A percentile compares a stretch with the other conserved stretches of the same genome.
Evolutionary conservation across 2,797 vertebrate species (phyloP).

Genomic region (Tokudaia tokunoshimensis): DNA sequence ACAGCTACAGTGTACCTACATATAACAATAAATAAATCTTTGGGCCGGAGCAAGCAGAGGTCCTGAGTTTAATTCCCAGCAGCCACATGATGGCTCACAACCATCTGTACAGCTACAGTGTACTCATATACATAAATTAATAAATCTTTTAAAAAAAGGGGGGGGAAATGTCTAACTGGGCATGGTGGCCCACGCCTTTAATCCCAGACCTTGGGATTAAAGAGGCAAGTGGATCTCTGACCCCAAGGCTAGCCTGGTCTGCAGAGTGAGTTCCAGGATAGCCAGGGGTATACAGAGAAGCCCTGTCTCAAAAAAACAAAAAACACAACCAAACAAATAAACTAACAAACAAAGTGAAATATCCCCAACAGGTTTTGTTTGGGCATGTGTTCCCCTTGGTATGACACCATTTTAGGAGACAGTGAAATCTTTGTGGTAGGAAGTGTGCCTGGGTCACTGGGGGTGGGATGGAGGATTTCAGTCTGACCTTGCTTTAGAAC

Average conservation of each 20-base stretch:
- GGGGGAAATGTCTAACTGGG: neutral
- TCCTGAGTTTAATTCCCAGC: too few relatives aligned
- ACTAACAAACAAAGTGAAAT: neutral
- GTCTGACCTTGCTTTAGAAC: neutral
- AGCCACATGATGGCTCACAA: too few relatives aligned
- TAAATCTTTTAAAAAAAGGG: too few relatives aligned
- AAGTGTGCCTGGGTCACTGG: neutral
- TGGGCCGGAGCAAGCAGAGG: too few relatives aligned
- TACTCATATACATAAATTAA: too few relatives aligned
- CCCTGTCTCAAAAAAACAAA: neutral
- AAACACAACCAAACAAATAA: neutral
- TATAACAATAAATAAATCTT: too few relatives aligned
- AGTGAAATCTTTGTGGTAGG: neutral
- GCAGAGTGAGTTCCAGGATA: neutral
- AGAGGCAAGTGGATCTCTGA: neutral
- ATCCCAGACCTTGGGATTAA: neutral
- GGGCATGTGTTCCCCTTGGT: neutral
- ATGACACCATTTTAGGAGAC: neutral
- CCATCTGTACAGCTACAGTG: too few relatives aligned
- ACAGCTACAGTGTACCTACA: too few relatives aligned
- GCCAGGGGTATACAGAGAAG: neutral
- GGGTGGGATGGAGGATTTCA: neutral
- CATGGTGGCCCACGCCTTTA: neutral
- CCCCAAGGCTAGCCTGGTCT: neutral
- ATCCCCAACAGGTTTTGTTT: neutral